These are phyloP conservation scores for Villa cingulata DNA, from an alignment of 2,888 invertebrate genomes.

Conservation along the genomic window DNA sequence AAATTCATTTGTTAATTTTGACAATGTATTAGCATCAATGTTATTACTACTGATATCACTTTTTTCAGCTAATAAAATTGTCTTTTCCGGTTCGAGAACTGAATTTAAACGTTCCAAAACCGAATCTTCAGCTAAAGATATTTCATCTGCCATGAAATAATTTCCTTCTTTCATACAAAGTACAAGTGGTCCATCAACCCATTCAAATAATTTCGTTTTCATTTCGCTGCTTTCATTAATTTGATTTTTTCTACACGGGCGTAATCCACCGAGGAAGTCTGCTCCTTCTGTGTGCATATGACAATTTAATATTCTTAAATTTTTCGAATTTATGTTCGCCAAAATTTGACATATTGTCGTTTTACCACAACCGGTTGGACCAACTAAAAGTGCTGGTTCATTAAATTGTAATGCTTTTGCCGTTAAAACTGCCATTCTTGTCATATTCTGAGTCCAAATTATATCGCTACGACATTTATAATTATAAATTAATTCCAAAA, in stretches of 20 bases:
- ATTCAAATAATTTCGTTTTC: conserved; percentile 67
- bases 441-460: conserved; percentile 91
- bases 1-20: conserved; percentile 34
- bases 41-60: conserved; percentile 47
- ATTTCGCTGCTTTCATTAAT: conserved; percentile 8
- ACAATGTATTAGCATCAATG: conserved; percentile 23
- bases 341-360: conserved; percentile 89
- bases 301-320: conserved; percentile 79
- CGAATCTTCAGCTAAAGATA: conserved; percentile 95
- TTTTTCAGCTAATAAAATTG: conserved; percentile 81
- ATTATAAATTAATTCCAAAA: conserved; percentile 51
- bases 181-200: conserved; percentile 94
- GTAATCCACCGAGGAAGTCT: conserved; percentile 89
- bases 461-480: conserved; percentile 50
- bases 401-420: conserved; percentile 77
- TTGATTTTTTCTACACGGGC: conserved; percentile 58
- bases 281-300: conserved; percentile 98
- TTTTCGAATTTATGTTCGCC: conserved; percentile 51
- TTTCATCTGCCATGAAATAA: conserved; percentile 93
- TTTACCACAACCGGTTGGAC: conserved; percentile 97
- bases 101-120: conserved; percentile 96
- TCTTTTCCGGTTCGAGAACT: conserved; percentile 83
- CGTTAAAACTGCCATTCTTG: conserved; percentile 61
- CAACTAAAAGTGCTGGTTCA: conserved; percentile 91
- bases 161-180: conserved; percentile 77